Evolutionary conservation across 1,140 invertebrate genomes (phyloP).

Genomic region (Nebria ingens): DNA sequence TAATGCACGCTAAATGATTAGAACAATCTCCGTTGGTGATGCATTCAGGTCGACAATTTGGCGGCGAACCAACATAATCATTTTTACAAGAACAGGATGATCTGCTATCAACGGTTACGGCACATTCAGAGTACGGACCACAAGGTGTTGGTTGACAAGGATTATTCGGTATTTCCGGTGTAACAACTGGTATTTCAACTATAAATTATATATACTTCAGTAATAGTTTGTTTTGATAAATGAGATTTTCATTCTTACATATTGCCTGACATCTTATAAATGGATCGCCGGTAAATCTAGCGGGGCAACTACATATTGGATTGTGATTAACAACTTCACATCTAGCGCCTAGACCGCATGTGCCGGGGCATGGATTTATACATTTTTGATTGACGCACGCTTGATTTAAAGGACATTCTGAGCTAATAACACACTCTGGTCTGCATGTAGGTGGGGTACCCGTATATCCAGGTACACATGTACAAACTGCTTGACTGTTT

Average conservation of each 20-base stretch:
- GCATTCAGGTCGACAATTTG: slow-evolving; percentile 58
- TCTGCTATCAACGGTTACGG: slow-evolving; percentile 40
- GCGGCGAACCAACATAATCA: slow-evolving; percentile 52
- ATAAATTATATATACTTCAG: background rate
- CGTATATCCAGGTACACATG: slow-evolving; percentile 57
- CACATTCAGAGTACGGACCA: slow-evolving; percentile 62
- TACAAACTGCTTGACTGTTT: slow-evolving; percentile 61
- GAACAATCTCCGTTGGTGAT: slow-evolving; percentile 53
- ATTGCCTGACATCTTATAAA: slow-evolving; percentile 44
- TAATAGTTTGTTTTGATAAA: slow-evolving; percentile 35
- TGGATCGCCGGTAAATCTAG: slow-evolving; percentile 55
- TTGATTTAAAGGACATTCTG: slow-evolving; percentile 49
- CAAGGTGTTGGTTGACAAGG: slow-evolving; percentile 68
- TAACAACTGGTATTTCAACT: background rate
- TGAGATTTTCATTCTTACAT: slow-evolving; percentile 42
- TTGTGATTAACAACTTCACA: slow-evolving; percentile 60
- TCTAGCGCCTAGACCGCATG: slow-evolving; percentile 52
- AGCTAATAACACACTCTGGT: slow-evolving; percentile 57
- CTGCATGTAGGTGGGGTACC: slow-evolving; percentile 60
- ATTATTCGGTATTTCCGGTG: slow-evolving; percentile 31
- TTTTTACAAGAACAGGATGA: slow-evolving; percentile 49
- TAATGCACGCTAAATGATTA: slow-evolving; percentile 46
- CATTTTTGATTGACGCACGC: slow-evolving; percentile 57
- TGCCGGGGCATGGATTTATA: slow-evolving; percentile 55
- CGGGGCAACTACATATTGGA: slow-evolving; percentile 54